A percentile compares a stretch with the other conserved stretches of the same genome.
These are phyloP conservation scores for Eurypyga helias DNA, from an alignment of 2,113 vertebrate species.

Conservation along the genomic window DNA sequence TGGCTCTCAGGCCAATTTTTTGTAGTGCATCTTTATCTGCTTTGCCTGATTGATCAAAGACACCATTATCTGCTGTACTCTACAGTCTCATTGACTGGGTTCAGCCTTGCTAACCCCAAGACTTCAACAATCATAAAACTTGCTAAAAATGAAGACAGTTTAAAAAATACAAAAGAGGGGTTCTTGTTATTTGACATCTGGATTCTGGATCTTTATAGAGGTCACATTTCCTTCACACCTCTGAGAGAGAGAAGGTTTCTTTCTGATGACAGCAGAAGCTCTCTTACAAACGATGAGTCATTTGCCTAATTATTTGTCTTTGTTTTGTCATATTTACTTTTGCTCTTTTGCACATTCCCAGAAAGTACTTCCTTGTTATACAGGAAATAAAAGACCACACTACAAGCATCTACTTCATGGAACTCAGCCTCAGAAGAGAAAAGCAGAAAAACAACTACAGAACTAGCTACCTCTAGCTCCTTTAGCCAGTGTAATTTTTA, in stretches of 20 bases:
- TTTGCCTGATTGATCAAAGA: constrained; percentile 34
- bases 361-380: neutral
- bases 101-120: neutral
- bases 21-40: neutral
- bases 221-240: neutral
- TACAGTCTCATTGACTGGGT: neutral
- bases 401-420: neutral
- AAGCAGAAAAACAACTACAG: neutral
- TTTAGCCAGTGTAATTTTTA: neutral
- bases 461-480: neutral
- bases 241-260: neutral
- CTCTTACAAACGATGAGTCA: neutral
- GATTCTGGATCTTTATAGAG: neutral
- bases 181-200: neutral
- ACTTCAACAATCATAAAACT: neutral
- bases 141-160: neutral
- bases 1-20: neutral
- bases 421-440: neutral
- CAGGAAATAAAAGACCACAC: neutral
- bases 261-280: neutral
- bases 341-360: neutral
- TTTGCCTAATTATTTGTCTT: neutral
- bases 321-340: neutral
- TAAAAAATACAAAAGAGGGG: neutral
- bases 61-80: neutral